Conservation (phyloP, 2,888 invertebrate genomes). For the Troilus luridus region DNA sequence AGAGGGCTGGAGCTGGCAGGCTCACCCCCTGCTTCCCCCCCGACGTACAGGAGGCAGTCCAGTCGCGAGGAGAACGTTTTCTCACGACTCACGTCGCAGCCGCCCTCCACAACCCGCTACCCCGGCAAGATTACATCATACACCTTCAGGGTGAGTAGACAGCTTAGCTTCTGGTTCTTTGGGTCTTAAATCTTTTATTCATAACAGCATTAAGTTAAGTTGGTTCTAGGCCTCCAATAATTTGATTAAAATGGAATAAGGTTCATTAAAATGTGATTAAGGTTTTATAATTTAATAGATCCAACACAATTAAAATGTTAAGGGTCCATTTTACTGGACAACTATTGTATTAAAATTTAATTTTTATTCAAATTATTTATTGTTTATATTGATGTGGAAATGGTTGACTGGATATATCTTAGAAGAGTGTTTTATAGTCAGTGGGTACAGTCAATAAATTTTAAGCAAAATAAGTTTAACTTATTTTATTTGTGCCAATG, state of each 20-base stretch:
- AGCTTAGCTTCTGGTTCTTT: constrained; percentile 38
- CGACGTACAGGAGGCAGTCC: constrained; percentile 70
- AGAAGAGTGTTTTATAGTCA: too few species aligned
- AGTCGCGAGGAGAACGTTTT: constrained; percentile 79
- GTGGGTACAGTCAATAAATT: too few species aligned
- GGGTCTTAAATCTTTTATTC: background rate
- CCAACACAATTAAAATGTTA: background rate
- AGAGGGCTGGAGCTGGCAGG: constrained; percentile 74
- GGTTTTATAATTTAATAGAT: background rate
- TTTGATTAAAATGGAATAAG: background rate
- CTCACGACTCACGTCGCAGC: constrained; percentile 77
- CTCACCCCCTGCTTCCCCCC: constrained; percentile 75
- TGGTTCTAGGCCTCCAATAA: background rate
- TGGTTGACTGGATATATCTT: too few species aligned
- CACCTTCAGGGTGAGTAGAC: constrained; percentile 57
- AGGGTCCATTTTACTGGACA: background rate
- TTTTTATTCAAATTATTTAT: background rate
- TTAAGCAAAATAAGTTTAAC: too few species aligned
- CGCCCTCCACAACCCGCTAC: constrained; percentile 50
- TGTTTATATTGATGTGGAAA: background rate
- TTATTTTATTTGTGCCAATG: too few species aligned
- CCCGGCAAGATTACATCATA: constrained; percentile 62
- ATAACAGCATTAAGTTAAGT: constrained; percentile 6
- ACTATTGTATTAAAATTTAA: background rate
- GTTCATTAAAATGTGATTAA: background rate